Conservation (phyloP, 1,140 invertebrate species). For the Pseudomyrmex flavicornis region DNA sequence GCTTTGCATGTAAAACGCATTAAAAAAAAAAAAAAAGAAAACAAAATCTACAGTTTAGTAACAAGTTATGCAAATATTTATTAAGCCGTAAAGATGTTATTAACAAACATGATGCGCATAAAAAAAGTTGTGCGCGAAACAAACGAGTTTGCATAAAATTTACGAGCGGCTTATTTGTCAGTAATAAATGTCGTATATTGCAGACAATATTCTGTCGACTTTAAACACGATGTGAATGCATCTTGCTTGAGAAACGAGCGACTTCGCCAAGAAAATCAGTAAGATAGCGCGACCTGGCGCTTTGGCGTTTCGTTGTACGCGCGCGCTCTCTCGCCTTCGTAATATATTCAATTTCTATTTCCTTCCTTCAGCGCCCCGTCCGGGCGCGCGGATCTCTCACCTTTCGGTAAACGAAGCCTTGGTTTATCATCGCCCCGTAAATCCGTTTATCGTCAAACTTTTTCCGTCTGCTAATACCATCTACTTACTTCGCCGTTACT, state of each 20-base stretch:
- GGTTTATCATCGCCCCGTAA: constrained; percentile 37
- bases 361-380: constrained; percentile 13
- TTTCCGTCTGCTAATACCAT: constrained; percentile 23
- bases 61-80: neutral
- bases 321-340: constrained; percentile 22
- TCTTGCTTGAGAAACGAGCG: constrained; percentile 42
- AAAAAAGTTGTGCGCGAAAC: constrained; percentile 10
- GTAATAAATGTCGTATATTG: constrained; percentile 34
- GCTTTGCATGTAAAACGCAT: neutral
- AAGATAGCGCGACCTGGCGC: constrained; percentile 48
- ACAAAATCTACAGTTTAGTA: neutral
- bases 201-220: constrained; percentile 20
- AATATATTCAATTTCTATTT: constrained; percentile 62
- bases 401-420: constrained; percentile 38
- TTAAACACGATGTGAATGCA: constrained; percentile 31
- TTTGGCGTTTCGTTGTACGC: constrained; percentile 12
- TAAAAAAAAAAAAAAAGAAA: neutral
- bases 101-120: neutral
- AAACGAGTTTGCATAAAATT: constrained; percentile 25
- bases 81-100: neutral
- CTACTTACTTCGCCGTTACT: constrained; percentile 1
- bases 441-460: constrained; percentile 47
- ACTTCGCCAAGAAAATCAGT: constrained; percentile 54
- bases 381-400: neutral
- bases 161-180: constrained; percentile 28